phyloP scores from a whole-genome alignment of 2,113 vertebrate genomes.

The Strigops habroptila region DNA sequence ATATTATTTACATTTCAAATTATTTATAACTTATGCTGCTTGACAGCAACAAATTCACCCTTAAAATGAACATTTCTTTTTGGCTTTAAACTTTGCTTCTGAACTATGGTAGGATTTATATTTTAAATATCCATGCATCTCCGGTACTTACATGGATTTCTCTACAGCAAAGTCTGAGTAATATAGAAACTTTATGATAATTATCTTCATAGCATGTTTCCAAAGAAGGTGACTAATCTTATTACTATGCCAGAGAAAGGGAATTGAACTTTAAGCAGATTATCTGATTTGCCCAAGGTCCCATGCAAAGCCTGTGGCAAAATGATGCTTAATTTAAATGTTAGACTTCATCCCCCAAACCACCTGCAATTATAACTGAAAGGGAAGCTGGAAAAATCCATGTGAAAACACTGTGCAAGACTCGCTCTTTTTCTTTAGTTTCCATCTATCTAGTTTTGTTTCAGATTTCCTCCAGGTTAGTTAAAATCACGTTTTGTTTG shows the following conservation, averaged over 20 bases:
- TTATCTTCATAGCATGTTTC: conserved; percentile 37
- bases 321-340: conserved; percentile 36
- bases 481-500: not conserved
- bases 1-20: conserved; percentile 65
- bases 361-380: not conserved
- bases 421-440: not conserved
- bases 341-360: not conserved
- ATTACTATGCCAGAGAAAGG: conserved; percentile 12
- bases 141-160: conserved; percentile 18
- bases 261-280: conserved; percentile 35
- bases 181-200: not conserved
- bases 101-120: not conserved
- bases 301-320: conserved; percentile 9
- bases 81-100: not conserved
- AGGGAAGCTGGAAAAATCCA: not conserved
- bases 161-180: conserved; percentile 23
- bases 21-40: conserved; percentile 46
- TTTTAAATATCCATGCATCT: conserved; percentile 32
- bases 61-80: not conserved
- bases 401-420: not conserved
- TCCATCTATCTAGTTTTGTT: not conserved
- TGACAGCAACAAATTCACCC: conserved; percentile 36
- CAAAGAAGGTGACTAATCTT: conserved; percentile 51
- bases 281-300: conserved; percentile 28
- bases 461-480: not conserved